phyloP scores from a whole-genome alignment of 2,797 vertebrate species.

The Acestrorhynchus altus region DNA sequence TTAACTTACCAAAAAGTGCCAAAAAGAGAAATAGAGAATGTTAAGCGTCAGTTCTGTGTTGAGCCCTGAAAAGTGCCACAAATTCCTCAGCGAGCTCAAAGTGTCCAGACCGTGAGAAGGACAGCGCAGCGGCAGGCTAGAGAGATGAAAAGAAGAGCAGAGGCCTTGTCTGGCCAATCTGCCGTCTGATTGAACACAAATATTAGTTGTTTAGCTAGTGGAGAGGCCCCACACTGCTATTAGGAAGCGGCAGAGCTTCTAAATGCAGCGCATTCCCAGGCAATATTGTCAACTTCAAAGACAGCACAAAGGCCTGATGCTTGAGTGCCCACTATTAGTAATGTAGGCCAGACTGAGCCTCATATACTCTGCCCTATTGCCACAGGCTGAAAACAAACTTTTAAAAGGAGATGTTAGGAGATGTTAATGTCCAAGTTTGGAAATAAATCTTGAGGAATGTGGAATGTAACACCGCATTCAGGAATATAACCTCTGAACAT shows the following conservation, averaged over 20 bases:
- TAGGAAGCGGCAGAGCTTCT: constrained; percentile 39
- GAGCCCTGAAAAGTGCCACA: constrained; percentile 28
- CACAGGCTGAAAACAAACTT: background rate
- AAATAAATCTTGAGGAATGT: background rate
- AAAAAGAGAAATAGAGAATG: background rate
- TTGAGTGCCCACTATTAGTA: constrained; percentile 37
- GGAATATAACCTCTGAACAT: background rate
- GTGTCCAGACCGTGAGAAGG: constrained; percentile 40
- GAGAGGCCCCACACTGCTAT: constrained; percentile 46
- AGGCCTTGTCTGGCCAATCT: constrained; percentile 44
- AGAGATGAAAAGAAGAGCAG: constrained; percentile 41
- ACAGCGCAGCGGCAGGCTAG: constrained; percentile 34
- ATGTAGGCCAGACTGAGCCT: constrained; percentile 33
- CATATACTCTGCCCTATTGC: constrained; percentile 4
- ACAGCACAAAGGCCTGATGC: constrained; percentile 41
- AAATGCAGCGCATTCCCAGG: constrained; percentile 44
- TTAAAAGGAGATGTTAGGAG: background rate
- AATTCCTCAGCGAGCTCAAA: constrained; percentile 52
- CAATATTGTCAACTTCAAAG: constrained; percentile 55
- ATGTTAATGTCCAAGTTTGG: background rate
- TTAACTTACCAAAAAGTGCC: too few species aligned
- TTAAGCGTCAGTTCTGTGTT: background rate
- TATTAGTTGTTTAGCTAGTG: constrained; percentile 60
- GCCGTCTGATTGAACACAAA: constrained; percentile 62
- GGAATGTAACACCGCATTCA: background rate